Evolutionary conservation across 2,888 invertebrate species (phyloP), one percentile per base, ranked within the genome.

Genomic region (Hypolimnas misippus): DNA sequence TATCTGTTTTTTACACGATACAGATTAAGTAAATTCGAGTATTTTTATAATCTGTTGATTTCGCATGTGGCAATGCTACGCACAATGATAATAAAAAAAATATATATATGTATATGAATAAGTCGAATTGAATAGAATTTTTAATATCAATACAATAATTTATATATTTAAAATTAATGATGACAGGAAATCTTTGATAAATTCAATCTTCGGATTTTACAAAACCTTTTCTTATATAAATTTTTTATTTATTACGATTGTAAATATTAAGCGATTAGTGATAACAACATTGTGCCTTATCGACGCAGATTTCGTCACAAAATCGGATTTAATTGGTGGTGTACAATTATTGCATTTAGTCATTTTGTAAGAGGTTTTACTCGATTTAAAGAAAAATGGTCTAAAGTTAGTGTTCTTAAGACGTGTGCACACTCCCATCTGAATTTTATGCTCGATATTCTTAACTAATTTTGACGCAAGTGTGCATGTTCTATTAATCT

Each of bases 301-400:
- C 19, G 53, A 54, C 53, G 44, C 25, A 29, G 29, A 25, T 46
- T 53, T 46, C 35, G 53, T 65, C 55, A 58, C 56, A 59, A 65
- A 60, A 55, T 55, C 46, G 38, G 51, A 44, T 21, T 49, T 60
- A 52, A 49, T 49, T 56, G 61, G 56, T 61, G 60, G 17, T 54
- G 53, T 50, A 55, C 55, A 64, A 52, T 38, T 62, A 61, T 67
- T 71, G 68, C 66, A 65, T 69, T 67, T 66, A 69, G 64, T 67
- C 63, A 58, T 66, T 52, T 63, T 54, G 49, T 55, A 53, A 40
- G 52, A 56, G 62, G 50, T 58, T 57, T 54, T 40, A 56, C 62
- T 60, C 58, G 29, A 25, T 49, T 6, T 3, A 49, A 25, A n/a
- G 12, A 16, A 19, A 38, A 33, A 10, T 44, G 14, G 31, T 25